Percentiles rank a stretch among this genome's conserved stretches.
Evolutionary conservation across 2,113 vertebrate genomes (phyloP).

Genomic region (Mixornis gularis): DNA sequence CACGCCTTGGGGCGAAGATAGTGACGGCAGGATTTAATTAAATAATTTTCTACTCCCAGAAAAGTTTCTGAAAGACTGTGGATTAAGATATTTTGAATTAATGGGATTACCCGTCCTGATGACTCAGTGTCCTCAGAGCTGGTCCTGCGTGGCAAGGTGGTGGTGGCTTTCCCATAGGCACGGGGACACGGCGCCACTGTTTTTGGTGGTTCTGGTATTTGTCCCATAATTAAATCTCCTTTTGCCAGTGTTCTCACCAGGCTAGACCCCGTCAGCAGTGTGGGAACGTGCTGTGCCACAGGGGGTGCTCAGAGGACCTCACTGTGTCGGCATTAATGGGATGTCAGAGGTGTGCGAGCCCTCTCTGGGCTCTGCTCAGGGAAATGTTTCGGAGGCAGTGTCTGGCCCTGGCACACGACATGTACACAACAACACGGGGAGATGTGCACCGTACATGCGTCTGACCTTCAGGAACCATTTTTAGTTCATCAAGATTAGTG

Average conservation of each 20-base stretch:
- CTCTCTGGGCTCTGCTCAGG: neutral
- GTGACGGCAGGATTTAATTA: constrained; percentile 2
- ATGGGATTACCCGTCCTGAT: neutral
- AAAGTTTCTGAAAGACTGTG: neutral
- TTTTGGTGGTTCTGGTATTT: neutral
- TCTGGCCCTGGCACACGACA: neutral
- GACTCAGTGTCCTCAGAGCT: constrained; percentile 13
- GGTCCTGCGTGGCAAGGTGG: neutral
- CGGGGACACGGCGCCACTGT: accelerated
- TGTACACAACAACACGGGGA: constrained; percentile 33
- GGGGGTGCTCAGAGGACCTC: neutral
- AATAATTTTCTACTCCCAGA: constrained; percentile 10
- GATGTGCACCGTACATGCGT: constrained; percentile 42
- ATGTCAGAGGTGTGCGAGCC: neutral
- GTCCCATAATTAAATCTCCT: neutral
- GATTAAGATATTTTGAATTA: constrained; percentile 30
- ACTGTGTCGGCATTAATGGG: neutral
- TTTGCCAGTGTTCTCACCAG: neutral
- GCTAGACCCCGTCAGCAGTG: neutral
- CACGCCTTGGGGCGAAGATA: neutral
- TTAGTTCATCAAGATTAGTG: constrained; percentile 99
- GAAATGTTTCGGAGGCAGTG: neutral
- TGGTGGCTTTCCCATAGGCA: neutral
- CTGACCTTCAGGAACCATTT: constrained; percentile 94
- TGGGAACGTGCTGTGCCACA: neutral